Conservation (phyloP, 2,888 invertebrate species). For the Micropterix aruncella region DNA sequence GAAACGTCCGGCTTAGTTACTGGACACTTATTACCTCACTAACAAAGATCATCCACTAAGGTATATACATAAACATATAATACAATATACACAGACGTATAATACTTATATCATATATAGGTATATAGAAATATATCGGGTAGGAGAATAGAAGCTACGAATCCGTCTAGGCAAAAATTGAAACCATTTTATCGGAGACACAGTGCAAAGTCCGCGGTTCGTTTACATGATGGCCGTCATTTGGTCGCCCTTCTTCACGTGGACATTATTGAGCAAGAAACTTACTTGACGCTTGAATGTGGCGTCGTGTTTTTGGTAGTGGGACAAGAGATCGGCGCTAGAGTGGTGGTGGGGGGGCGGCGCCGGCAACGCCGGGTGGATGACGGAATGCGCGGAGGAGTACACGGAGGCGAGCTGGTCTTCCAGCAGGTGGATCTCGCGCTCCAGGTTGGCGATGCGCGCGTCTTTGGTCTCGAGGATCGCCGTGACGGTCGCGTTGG, state of each 20-base stretch:
- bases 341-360: conserved; percentile 33
- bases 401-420: conserved; percentile 48
- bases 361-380: conserved; percentile 29
- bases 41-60: too few species aligned
- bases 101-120: too few species aligned
- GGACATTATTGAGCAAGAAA: conserved; percentile 70
- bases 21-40: too few species aligned
- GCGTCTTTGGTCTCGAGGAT: conserved; percentile 78
- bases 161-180: too few species aligned
- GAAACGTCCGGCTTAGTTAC: too few species aligned
- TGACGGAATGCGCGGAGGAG: conserved; percentile 22
- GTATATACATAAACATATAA: too few species aligned
- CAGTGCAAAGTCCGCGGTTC: conserved; percentile 1
- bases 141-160: too few species aligned
- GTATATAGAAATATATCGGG: too few species aligned
- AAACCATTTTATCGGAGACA: too few species aligned
- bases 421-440: conserved; percentile 68
- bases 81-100: too few species aligned
- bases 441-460: conserved; percentile 76
- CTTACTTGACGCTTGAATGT: conserved; percentile 74
- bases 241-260: conserved; percentile 58
- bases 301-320: conserved; percentile 44
- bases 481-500: conserved; percentile 57
- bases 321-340: conserved; percentile 21
- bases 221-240: conserved; percentile 21